Conservation (phyloP, 2,888 invertebrate genomes). For the Leucophenga maculata region DNA sequence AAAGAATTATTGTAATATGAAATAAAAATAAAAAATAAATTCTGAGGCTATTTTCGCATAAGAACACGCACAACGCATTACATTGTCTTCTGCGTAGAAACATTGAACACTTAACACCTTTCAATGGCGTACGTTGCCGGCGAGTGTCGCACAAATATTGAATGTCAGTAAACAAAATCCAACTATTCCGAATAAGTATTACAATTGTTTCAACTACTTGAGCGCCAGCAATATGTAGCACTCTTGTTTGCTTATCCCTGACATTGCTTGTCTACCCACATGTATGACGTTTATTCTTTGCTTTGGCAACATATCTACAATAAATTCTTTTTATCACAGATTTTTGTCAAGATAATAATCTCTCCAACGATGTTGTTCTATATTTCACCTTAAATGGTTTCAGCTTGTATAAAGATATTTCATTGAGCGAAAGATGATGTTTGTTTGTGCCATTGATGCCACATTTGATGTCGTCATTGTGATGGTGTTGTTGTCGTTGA, state of each 20-base stretch:
- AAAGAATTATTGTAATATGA: neutral
- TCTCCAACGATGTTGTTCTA: no score
- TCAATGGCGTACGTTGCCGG: neutral
- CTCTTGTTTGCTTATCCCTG: neutral
- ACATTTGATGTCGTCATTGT: neutral
- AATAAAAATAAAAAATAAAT: neutral
- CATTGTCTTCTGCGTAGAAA: neutral
- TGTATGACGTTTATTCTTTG: neutral
- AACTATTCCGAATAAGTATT: slow-evolving; percentile 1
- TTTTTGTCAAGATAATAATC: slow-evolving; percentile 5
- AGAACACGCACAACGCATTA: neutral
- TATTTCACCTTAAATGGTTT: no score
- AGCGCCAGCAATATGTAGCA: neutral
- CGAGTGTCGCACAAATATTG: slow-evolving; percentile 6
- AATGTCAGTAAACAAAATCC: neutral
- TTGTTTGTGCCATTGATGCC: slow-evolving; percentile 8
- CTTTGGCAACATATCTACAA: neutral
- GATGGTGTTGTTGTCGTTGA: neutral
- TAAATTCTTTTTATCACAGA: neutral
- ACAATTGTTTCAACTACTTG: slow-evolving; percentile 12
- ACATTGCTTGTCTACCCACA: slow-evolving; percentile 5
- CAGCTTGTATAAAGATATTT: no score
- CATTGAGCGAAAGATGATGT: neutral
- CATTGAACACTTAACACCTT: slow-evolving; percentile 17
- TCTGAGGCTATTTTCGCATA: slow-evolving; percentile 21